Conservation (phyloP, 2,113 vertebrate genomes). For the Rhipidura dahli region DNA sequence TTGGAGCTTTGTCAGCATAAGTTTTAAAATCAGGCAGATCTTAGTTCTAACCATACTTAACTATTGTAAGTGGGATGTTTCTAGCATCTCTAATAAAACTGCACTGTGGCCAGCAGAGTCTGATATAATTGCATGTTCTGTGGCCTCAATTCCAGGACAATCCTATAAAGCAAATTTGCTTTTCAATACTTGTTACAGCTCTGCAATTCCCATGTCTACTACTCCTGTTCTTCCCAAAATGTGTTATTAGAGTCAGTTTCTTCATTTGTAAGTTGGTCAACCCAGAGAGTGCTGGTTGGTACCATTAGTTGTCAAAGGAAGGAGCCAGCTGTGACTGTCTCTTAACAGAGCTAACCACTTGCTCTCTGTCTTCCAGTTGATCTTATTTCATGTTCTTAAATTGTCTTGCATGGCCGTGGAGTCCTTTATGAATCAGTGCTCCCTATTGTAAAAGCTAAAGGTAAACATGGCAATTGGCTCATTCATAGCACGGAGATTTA, state of each 20-base stretch:
- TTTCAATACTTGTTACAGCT: not conserved
- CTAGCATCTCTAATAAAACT: not conserved
- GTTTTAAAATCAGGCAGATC: not conserved
- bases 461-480: not conserved
- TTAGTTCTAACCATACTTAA: not conserved
- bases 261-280: not conserved
- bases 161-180: not conserved
- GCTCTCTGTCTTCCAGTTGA: not conserved
- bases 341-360: not conserved
- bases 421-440: not conserved
- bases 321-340: not conserved
- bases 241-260: not conserved
- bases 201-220: not conserved
- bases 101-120: not conserved
- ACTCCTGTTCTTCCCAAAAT: not conserved
- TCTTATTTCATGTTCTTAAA: not conserved
- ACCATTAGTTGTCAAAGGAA: not conserved
- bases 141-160: not conserved
- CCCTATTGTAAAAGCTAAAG: not conserved
- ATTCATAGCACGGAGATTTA: not conserved
- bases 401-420: not conserved
- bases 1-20: not conserved
- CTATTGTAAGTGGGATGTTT: not conserved
- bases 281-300: not conserved
- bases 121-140: not conserved